Percentiles rank a stretch among this genome's conserved stretches.
Conservation (phyloP, 2,113 vertebrate genomes). For the Mesitornis unicolor region DNA sequence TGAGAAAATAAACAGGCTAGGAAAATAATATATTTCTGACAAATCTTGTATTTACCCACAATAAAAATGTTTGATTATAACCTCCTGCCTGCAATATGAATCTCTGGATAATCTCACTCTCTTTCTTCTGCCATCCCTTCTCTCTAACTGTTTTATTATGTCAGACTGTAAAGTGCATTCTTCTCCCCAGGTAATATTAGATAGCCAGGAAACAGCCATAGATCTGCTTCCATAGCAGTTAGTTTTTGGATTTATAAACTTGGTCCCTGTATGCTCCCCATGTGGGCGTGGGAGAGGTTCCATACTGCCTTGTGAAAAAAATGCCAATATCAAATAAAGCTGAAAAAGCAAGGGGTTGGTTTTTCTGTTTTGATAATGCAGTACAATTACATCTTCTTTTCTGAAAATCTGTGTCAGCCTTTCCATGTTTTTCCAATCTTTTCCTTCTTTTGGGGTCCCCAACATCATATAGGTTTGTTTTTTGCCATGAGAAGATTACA, state of each 20-base stretch:
- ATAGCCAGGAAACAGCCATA: neutral
- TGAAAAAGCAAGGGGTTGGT: neutral
- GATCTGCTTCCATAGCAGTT: neutral
- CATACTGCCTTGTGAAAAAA: neutral
- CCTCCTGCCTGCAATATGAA: neutral
- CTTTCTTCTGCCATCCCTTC: neutral
- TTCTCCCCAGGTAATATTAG: slow-evolving; percentile 32
- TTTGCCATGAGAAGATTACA: neutral
- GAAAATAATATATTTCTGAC: neutral
- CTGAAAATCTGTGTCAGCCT: neutral
- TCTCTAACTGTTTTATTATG: neutral
- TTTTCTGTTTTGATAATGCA: neutral
- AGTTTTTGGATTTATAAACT: neutral
- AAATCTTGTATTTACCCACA: neutral
- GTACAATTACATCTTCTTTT: neutral
- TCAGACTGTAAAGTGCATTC: slow-evolving; percentile 36
- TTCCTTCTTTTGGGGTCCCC: neutral
- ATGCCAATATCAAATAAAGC: neutral
- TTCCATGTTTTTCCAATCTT: neutral
- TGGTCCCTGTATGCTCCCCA: neutral
- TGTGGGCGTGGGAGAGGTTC: neutral
- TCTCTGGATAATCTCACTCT: slow-evolving; percentile 33
- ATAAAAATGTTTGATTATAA: slow-evolving; percentile 47
- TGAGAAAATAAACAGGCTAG: slow-evolving; percentile 27
- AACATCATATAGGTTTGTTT: neutral